Evolutionary conservation across 2,888 invertebrate genomes (phyloP), one percentile per base, ranked within the genome.

Genomic region (Polylopha cassiicola): DNA sequence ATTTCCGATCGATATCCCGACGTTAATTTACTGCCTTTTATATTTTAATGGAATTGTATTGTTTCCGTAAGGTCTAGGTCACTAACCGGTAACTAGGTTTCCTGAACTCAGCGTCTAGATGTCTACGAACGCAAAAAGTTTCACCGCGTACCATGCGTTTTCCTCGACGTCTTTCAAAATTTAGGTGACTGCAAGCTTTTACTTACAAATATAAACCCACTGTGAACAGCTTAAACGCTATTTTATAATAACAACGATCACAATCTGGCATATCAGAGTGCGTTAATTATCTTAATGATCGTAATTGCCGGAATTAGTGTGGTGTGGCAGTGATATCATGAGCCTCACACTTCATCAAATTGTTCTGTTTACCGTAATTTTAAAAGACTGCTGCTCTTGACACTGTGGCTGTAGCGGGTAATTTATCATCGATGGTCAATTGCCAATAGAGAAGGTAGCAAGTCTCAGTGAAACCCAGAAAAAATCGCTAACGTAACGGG

Each of bases 311-410:
- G 57, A 73, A 78, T 75, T 70, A 65, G 65, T 58, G 44, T 50
- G 52, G 21, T 30, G 50, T 53, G 58, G 65, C 46, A 65, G 67
- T 77, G 74, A 75, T 77, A 76, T 77, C 76, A 71, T 63, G 66
- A 66, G 64, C 58, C 65, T 78, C 73, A 64, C 77, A 71, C 74
- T 65, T 70, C 47, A 56, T 57, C 55, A 59, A 55, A 56, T 53
- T 56, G 55, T 56, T 56, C 53, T 39, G n/a, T n/a, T n/a, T n/a
- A n/a, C n/a, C n/a, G n/a, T n/a, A n/a, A n/a, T n/a, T n/a, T n/a
- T n/a, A n/a, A n/a, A n/a, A n/a, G n/a, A 45, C 48, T 48, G 45
- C 44, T 41, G 41, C 31, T 43, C 38, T 55, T 49, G 33, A 32
- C 30, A 5, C 13, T n/a, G n/a, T n/a, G n/a, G 20, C 11, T 30